Base-by-base conservation (phyloP, 2,888 invertebrate species). In the Elmis aenea region DNA sequence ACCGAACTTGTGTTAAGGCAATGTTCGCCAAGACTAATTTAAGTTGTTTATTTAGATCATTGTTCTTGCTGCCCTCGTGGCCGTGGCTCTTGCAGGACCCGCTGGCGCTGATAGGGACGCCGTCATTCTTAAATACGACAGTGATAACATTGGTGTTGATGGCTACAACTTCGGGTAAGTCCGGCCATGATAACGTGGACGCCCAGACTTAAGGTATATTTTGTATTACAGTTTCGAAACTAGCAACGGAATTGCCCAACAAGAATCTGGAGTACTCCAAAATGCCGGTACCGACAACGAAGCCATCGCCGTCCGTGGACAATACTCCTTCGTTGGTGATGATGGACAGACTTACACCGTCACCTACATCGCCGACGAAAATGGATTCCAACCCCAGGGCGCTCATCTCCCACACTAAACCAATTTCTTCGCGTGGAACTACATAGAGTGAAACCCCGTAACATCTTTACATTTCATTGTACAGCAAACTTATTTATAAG, bases 41-140 rank as follows among this genome's bases (percentile, higher is more conserved):
- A n/a, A n/a, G n/a, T 26, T 26, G 26, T 13, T 11, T 18, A 34
- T 34, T 9, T 40, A 52, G 55, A 35, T 50, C 21, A 37, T 56
- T 28, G 48, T 42, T 25, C 24, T 55, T 14, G 42, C 46, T 20
- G 46, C 52, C 38, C 32, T 58, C 5, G 26, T 56, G 21, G 54
- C 52, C 10, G 35, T 42, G 22, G 55, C 53, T 11, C 16, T 50
- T 13, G 60, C 52, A 12, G 54, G 54, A 6, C 59, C 57, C 38
- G 51, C 59, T 5, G 48, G 46, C 26, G 27, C 43, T 21, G 38
- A 38, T 15, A 64, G 74, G 57, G 76, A 79, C 51, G 79, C 77
- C 2, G 73, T 75, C 54, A 70, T 81, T 45, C 46, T 79, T 28
- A 74, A 75, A 45, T 78, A 76, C 55, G 79, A 81, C 24, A 68